A percentile compares a stretch with the other conserved stretches of the same genome.
phyloP scores from a whole-genome alignment of 2,888 invertebrate genomes.

The Orchestes rusci region DNA sequence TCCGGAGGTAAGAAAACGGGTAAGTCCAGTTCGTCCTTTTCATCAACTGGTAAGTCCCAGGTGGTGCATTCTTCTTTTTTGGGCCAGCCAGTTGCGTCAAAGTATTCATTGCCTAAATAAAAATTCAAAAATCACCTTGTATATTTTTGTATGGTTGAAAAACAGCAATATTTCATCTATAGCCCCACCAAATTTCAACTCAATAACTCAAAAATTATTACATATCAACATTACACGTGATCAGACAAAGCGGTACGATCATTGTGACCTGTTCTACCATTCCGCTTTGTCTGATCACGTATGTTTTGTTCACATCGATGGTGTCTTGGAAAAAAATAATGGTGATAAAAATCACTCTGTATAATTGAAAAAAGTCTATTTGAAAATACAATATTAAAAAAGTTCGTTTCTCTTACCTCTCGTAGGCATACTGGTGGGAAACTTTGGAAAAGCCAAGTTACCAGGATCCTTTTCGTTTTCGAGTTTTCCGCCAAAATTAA shows the following conservation, averaged over 20 bases:
- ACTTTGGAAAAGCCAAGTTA: slow-evolving; percentile 37
- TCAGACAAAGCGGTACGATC: too few relatives aligned
- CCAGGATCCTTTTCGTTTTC: neutral
- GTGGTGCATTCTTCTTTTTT: slow-evolving; percentile 46
- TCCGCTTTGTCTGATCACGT: too few relatives aligned
- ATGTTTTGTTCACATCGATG: too few relatives aligned
- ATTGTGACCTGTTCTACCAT: too few relatives aligned
- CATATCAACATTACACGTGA: too few relatives aligned
- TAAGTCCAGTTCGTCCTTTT: slow-evolving; percentile 50
- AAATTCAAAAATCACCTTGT: neutral
- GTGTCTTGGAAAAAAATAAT: too few relatives aligned
- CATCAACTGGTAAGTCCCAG: slow-evolving; percentile 42
- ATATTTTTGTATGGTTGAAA: too few relatives aligned
- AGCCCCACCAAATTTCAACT: too few relatives aligned
- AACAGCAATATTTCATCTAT: too few relatives aligned
- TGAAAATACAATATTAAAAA: neutral
- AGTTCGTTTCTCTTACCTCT: slow-evolving; percentile 33
- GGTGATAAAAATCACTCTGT: too few relatives aligned
- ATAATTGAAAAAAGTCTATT: too few relatives aligned
- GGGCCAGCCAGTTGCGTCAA: slow-evolving; percentile 53
- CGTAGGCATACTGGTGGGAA: slow-evolving; percentile 47
- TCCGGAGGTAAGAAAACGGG: slow-evolving; percentile 68
- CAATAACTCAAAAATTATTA: too few relatives aligned
- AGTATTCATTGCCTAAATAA: slow-evolving; percentile 39
- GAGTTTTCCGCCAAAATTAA: slow-evolving; percentile 9